These are phyloP conservation scores for Pogonocichla stellata DNA, from an alignment of 2,113 vertebrate genomes.

Conservation along the genomic window DNA sequence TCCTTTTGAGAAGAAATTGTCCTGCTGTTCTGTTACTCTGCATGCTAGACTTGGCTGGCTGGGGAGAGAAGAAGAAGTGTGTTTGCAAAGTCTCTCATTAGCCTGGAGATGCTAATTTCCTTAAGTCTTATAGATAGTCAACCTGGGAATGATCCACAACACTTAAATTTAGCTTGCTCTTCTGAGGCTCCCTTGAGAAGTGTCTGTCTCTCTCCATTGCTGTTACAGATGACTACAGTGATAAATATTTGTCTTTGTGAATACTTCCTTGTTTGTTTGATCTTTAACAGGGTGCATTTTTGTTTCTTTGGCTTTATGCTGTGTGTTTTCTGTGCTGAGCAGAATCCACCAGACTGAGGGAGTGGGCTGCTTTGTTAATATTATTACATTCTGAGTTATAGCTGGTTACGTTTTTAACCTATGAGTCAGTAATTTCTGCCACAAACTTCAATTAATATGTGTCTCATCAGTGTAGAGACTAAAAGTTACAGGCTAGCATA, in stretches of 20 bases:
- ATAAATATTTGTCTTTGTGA: constrained; percentile 49
- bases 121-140: constrained; percentile 12
- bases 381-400: neutral
- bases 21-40: neutral
- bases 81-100: neutral
- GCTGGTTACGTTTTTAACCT: neutral
- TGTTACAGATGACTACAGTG: neutral
- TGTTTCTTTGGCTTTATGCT: neutral
- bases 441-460: neutral
- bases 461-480: neutral
- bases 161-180: neutral
- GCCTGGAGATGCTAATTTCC: neutral
- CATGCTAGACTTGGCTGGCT: neutral
- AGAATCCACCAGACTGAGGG: neutral
- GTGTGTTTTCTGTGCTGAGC: neutral
- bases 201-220: neutral
- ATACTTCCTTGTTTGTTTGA: constrained; percentile 12
- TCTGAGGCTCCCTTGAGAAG: neutral
- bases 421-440: neutral
- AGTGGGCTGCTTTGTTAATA: neutral
- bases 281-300: neutral
- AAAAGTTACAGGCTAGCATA: neutral
- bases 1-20: neutral
- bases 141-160: neutral
- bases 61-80: neutral